A percentile compares a stretch with the other conserved stretches of the same genome.
Evolutionary conservation across 2,797 vertebrate species (phyloP).

Genomic region (Pampus argenteus): DNA sequence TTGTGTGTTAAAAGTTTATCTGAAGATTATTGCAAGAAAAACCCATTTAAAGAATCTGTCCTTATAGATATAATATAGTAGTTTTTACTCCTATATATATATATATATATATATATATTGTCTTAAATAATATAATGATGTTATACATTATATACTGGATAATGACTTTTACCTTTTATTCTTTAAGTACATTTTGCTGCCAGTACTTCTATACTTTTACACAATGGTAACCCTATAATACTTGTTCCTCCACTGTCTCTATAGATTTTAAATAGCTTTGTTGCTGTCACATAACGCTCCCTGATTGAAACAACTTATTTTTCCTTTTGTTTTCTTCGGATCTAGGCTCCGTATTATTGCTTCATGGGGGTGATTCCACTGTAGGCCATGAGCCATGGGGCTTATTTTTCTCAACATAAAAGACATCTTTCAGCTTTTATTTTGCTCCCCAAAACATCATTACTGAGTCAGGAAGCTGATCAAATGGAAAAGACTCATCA

Average conservation of each 20-base stretch:
- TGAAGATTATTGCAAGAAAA: no score
- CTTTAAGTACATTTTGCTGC: neutral
- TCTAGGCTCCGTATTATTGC: neutral
- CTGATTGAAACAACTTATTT: neutral
- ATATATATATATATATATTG: no score
- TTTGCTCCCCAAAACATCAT: neutral
- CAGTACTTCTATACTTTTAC: neutral
- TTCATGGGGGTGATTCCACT: constrained; percentile 1
- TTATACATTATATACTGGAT: neutral
- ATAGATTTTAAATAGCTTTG: neutral
- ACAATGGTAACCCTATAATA: no score
- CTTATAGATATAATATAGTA: no score
- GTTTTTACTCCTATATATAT: no score
- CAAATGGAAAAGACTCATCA: constrained; percentile 15
- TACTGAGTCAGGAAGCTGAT: neutral
- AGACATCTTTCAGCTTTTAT: neutral
- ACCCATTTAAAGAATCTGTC: no score
- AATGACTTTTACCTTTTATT: neutral
- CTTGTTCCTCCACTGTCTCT: neutral
- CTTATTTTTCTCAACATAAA: constrained; percentile 2
- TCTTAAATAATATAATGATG: neutral
- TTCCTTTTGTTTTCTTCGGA: neutral
- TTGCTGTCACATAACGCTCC: neutral
- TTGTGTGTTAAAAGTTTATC: neutral
- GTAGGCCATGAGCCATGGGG: neutral